A percentile compares a stretch with the other conserved stretches of the same genome.
phyloP scores from a whole-genome alignment of 2,113 vertebrate species.

The Leiothrix lutea region DNA sequence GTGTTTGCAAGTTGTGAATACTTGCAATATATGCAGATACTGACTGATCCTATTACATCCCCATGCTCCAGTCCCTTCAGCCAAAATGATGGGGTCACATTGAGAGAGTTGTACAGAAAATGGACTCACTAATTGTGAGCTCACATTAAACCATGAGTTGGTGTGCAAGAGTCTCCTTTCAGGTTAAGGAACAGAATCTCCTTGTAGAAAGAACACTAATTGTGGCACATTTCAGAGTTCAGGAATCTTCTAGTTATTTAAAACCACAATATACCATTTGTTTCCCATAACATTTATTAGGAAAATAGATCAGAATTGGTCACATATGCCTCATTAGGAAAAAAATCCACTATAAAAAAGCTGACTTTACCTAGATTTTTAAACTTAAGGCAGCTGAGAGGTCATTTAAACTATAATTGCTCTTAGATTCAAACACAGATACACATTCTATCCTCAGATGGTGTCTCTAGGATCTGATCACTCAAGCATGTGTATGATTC shows the following conservation, averaged over 20 bases:
- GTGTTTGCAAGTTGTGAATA: not conserved
- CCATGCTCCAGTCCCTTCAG: not conserved
- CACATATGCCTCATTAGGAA: not conserved
- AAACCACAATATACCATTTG: not conserved
- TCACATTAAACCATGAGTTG: not conserved
- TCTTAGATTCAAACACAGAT: not conserved
- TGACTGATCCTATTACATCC: not conserved
- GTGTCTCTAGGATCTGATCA: not conserved
- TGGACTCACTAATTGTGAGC: not conserved
- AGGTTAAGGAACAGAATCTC: not conserved
- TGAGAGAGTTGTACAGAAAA: not conserved
- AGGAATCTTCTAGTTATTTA: not conserved
- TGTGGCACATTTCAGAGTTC: not conserved
- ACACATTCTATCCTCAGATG: not conserved
- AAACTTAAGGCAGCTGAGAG: not conserved
- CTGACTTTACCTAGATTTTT: not conserved
- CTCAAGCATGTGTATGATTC: not conserved
- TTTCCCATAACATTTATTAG: not conserved
- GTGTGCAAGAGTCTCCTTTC: not conserved
- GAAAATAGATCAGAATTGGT: not conserved
- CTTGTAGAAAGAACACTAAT: not conserved
- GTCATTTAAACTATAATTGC: not conserved
- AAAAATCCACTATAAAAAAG: not conserved
- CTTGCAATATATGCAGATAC: not conserved
- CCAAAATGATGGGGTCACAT: not conserved